Evolutionary conservation across 2,888 invertebrate genomes (phyloP).

Genomic region (Elysia crispata): DNA sequence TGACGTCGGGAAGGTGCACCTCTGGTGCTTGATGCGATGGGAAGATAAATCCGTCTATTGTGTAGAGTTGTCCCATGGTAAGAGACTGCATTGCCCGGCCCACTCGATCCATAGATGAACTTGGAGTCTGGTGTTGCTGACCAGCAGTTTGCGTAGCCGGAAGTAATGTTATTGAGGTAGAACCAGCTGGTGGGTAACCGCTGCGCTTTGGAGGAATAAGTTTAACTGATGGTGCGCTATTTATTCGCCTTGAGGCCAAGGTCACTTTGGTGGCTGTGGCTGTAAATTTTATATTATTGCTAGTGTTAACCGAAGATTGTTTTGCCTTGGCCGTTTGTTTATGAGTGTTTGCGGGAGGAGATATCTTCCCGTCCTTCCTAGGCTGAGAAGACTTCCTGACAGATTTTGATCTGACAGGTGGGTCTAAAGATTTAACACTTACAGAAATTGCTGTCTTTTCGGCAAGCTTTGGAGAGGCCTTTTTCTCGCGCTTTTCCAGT

Average conservation of each 20-base stretch:
- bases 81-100: constrained; percentile 32
- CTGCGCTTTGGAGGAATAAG: not conserved
- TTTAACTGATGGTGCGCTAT: constrained; percentile 19
- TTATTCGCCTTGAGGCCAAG: constrained; percentile 10
- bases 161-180: constrained; percentile 30
- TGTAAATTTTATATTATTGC: not conserved
- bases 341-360: constrained; percentile 1
- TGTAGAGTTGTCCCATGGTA: constrained; percentile 42
- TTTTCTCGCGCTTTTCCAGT: not conserved
- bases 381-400: not conserved
- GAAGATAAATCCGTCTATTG: constrained; percentile 53
- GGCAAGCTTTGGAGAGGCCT: not conserved
- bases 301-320: not conserved
- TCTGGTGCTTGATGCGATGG: constrained; percentile 46
- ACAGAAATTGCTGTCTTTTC: not conserved
- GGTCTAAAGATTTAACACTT: not conserved
- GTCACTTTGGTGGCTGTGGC: not conserved
- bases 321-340: not conserved
- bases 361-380: constrained; percentile 26
- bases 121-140: not conserved
- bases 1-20: constrained; percentile 39
- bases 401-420: not conserved
- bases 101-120: not conserved
- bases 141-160: not conserved
- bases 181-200: not conserved